Conservation (phyloP, 2,888 invertebrate species). For the Choreutis nemorana region DNA sequence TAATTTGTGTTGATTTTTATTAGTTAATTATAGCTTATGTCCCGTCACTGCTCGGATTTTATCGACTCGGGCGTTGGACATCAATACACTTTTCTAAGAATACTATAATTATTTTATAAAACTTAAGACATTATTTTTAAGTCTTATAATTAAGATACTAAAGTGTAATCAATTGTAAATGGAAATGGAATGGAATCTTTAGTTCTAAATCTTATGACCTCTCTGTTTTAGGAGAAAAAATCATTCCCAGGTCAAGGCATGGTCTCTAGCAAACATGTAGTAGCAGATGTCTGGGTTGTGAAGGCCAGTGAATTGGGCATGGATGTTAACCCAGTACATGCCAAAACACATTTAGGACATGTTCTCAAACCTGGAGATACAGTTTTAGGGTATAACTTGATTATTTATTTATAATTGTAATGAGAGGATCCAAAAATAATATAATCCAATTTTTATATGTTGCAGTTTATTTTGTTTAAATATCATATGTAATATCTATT, state of each 20-base stretch:
- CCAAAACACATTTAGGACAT: constrained; percentile 94
- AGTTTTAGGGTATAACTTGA: constrained; percentile 78
- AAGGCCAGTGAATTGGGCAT: constrained; percentile 86
- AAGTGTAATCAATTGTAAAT: too few relatives aligned
- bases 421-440: too few relatives aligned
- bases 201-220: too few relatives aligned
- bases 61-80: too few relatives aligned
- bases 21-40: too few relatives aligned
- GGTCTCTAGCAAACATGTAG: constrained; percentile 84
- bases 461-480: neutral
- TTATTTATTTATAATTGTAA: constrained; percentile 2
- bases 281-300: constrained; percentile 95
- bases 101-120: too few relatives aligned
- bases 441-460: neutral
- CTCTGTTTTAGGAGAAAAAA: constrained; percentile 70
- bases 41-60: too few relatives aligned
- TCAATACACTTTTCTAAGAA: too few relatives aligned
- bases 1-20: too few relatives aligned
- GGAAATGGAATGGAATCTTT: too few relatives aligned
- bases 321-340: constrained; percentile 82
- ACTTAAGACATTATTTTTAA: too few relatives aligned
- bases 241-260: constrained; percentile 88
- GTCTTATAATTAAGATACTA: too few relatives aligned
- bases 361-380: constrained; percentile 92
- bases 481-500: constrained; percentile 5